Percentiles rank a stretch among this genome's conserved stretches.
Evolutionary conservation across 2,113 vertebrate species (phyloP).

Genomic region (Numida meleagris): DNA sequence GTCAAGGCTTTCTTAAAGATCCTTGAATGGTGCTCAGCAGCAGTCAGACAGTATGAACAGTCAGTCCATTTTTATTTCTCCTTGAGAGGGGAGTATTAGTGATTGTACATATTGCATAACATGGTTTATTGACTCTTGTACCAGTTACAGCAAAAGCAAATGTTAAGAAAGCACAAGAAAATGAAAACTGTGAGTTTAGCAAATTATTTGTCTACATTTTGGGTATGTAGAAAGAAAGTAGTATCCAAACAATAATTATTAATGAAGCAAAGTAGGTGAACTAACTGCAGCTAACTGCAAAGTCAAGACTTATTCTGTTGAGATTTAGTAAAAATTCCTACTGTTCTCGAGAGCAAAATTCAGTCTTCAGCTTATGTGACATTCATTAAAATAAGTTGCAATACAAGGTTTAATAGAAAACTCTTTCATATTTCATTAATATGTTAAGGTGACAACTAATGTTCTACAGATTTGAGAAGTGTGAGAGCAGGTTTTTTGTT

Average conservation of each 20-base stretch:
- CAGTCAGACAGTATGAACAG: not conserved
- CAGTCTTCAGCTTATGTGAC: not conserved
- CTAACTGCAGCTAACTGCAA: not conserved
- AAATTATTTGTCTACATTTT: not conserved
- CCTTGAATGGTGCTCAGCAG: not conserved
- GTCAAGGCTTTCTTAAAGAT: not conserved
- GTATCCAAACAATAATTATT: not conserved
- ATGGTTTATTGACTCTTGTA: not conserved
- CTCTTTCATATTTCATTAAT: not conserved
- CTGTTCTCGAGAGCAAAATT: not conserved
- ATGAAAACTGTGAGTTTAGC: not conserved
- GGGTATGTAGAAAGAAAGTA: not conserved
- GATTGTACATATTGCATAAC: not conserved
- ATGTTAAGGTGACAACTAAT: conserved; percentile 5
- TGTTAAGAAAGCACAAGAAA: not conserved
- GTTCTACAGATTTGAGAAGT: not conserved
- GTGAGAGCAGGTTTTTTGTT: not conserved
- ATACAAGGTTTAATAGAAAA: not conserved
- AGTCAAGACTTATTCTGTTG: not conserved
- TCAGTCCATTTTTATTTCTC: not conserved
- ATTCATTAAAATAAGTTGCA: not conserved
- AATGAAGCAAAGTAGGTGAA: not conserved
- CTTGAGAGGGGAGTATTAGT: not conserved
- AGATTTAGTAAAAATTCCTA: not conserved
- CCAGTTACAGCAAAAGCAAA: not conserved